phyloP scores from a whole-genome alignment of 2,797 vertebrate species.

The Hippopotamyrus pictus region DNA sequence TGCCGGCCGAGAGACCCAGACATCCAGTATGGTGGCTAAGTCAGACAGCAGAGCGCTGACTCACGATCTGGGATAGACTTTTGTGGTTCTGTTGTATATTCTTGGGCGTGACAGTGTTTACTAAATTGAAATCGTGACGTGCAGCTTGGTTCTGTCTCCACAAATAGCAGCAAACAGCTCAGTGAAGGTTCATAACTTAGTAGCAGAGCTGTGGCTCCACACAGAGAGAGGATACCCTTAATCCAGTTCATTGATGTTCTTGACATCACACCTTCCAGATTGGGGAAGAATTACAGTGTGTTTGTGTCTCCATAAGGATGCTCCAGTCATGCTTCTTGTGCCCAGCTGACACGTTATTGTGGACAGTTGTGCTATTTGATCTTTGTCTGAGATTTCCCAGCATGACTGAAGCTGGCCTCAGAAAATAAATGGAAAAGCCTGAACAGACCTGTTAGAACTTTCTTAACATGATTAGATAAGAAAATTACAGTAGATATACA shows the following conservation, averaged over 20 bases:
- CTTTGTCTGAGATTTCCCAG: not conserved
- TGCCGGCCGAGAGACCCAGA: not conserved
- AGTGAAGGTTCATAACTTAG: not conserved
- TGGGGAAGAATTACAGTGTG: not conserved
- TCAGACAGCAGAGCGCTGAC: not conserved
- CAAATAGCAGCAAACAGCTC: not conserved
- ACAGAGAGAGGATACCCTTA: not conserved
- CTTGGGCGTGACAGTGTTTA: not conserved
- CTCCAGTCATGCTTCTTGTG: not conserved
- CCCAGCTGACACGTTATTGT: not conserved
- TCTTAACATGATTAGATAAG: not conserved
- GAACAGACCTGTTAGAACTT: not conserved
- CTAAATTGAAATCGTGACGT: not conserved
- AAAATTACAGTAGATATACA: not conserved
- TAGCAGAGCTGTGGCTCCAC: not conserved
- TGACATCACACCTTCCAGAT: not conserved
- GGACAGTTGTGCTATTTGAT: not conserved
- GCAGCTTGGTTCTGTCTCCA: not conserved
- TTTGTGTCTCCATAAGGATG: not conserved
- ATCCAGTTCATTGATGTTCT: not conserved
- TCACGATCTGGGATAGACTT: not conserved
- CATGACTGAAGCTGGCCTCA: not conserved
- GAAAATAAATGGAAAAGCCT: not conserved
- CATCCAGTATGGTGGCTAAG: not conserved
- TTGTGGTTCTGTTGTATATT: not conserved